These are phyloP conservation scores for Willowsia nigromaculata DNA, from an alignment of 2,888 invertebrate genomes.

Conservation along the genomic window DNA sequence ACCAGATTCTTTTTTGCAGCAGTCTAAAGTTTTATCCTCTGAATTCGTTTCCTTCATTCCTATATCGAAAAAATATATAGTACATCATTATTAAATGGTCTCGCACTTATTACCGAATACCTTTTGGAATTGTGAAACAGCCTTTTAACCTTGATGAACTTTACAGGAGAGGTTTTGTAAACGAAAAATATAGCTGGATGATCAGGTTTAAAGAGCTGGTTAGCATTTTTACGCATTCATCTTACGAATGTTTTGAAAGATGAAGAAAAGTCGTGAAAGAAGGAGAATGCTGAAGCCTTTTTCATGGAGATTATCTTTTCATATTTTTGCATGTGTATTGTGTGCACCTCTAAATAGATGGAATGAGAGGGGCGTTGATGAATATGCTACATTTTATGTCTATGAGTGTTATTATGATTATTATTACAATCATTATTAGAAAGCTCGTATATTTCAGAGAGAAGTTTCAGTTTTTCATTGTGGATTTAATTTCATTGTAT, in stretches of 20 bases:
- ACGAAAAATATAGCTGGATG: background rate
- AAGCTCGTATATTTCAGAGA: slow-evolving; percentile 8
- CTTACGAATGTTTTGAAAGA: background rate
- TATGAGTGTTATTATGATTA: slow-evolving; percentile 32
- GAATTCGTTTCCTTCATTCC: background rate
- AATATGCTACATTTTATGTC: slow-evolving; percentile 52
- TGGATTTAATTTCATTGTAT: background rate
- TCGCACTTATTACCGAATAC: background rate
- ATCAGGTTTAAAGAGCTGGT: background rate
- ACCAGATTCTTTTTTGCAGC: background rate
- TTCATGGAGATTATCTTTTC: background rate
- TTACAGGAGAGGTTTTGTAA: background rate
- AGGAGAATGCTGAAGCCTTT: background rate
- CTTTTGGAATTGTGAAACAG: background rate
- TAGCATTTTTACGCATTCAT: background rate
- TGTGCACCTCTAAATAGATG: slow-evolving; percentile 26
- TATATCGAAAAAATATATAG: background rate
- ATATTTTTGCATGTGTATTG: background rate
- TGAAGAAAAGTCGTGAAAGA: background rate
- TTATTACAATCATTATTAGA: slow-evolving; percentile 26
- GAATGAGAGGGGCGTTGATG: slow-evolving; percentile 42
- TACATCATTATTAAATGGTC: background rate
- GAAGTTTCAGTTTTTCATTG: background rate
- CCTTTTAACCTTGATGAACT: slow-evolving; percentile 46
- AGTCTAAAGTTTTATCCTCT: background rate